phyloP scores from a whole-genome alignment of 2,113 vertebrate genomes.

The Himantopus leucocephalus region DNA sequence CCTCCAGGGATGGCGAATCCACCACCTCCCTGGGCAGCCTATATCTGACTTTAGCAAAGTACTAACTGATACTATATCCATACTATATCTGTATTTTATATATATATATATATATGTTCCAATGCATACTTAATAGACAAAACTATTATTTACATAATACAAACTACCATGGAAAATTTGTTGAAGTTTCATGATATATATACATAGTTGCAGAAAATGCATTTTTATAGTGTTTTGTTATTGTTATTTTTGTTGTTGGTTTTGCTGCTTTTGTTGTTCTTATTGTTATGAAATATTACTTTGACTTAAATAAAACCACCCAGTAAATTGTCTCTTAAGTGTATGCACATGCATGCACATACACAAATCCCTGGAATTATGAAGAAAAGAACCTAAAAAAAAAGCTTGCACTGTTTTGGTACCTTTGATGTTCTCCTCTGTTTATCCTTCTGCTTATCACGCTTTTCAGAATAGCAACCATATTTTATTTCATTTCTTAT shows the following conservation, averaged over 20 bases:
- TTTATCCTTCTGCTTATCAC: background rate
- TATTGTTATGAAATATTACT: background rate
- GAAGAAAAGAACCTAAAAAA: background rate
- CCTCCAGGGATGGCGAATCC: no score
- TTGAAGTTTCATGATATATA: background rate
- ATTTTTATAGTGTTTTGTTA: background rate
- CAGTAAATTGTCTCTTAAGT: background rate
- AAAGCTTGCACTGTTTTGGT: background rate
- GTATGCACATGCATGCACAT: accelerated
- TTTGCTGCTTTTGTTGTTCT: background rate
- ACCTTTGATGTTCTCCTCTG: background rate
- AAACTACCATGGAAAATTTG: background rate
- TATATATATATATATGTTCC: background rate
- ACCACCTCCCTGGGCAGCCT: no score
- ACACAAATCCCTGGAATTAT: background rate
- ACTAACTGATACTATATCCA: background rate
- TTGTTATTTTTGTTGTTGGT: background rate
- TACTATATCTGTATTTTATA: background rate
- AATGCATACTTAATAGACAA: background rate
- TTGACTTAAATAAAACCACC: background rate
- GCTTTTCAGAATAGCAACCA: background rate
- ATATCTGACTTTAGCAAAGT: background rate
- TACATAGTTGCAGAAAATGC: background rate
- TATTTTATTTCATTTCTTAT: background rate
- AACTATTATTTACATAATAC: background rate